A percentile compares a stretch with the other conserved stretches of the same genome.
phyloP scores from a whole-genome alignment of 2,888 invertebrate species.

The Xiphydria camelus region DNA sequence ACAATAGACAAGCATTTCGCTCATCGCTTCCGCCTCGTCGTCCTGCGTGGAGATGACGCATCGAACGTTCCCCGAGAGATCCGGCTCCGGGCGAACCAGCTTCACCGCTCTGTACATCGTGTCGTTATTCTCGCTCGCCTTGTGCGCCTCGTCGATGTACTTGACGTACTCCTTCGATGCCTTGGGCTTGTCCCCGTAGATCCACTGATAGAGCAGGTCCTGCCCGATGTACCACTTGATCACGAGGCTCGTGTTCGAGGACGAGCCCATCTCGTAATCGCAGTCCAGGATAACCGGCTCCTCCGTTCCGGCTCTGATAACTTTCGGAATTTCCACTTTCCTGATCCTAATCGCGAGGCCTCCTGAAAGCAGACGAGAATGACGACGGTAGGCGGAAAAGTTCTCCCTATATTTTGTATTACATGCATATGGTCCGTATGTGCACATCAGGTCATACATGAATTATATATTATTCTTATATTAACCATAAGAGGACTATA shows the following conservation, averaged over 20 bases:
- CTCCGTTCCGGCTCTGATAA: conserved; percentile 64
- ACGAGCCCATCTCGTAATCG: conserved; percentile 67
- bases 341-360: conserved; percentile 65
- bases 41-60: conserved; percentile 73
- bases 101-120: conserved; percentile 73
- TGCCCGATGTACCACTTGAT: conserved; percentile 76
- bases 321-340: conserved; percentile 65
- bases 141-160: conserved; percentile 64
- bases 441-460: no score
- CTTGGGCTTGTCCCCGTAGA: conserved; percentile 70
- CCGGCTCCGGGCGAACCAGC: conserved; percentile 69
- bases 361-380: conserved; percentile 59
- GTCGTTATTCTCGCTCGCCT: conserved; percentile 68
- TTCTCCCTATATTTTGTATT: no score
- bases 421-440: no score
- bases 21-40: conserved; percentile 61
- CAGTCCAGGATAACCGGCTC: conserved; percentile 71
- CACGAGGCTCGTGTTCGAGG: conserved; percentile 66
- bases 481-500: no score
- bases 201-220: conserved; percentile 80
- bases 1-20: conserved; percentile 46
- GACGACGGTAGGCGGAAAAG: no score
- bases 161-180: conserved; percentile 59
- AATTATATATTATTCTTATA: no score
- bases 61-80: conserved; percentile 73